Evolutionary conservation across 2,888 invertebrate species (phyloP).

Genomic region (Leptothorax acervorum): DNA sequence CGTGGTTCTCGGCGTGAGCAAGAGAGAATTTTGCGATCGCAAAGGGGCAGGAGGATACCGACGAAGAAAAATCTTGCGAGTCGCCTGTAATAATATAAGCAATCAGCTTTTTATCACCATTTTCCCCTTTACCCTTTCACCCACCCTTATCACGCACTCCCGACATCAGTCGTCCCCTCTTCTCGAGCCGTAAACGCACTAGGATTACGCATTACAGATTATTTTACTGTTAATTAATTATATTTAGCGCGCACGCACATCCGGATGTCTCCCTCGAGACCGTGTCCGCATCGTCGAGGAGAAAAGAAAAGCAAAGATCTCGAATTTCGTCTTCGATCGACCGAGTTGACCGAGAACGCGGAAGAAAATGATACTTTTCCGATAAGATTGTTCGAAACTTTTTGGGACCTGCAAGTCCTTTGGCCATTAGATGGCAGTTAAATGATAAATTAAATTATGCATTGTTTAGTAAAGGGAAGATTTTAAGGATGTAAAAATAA

Average conservation of each 20-base stretch:
- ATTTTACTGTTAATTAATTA: slow-evolving; percentile 74
- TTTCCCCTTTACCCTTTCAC: slow-evolving; percentile 36
- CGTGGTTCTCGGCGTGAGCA: slow-evolving; percentile 57
- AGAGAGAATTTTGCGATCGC: slow-evolving; percentile 59
- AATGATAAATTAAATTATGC: slow-evolving; percentile 11
- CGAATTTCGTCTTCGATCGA: slow-evolving; percentile 36
- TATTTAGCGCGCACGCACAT: slow-evolving; percentile 60
- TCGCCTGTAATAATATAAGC: slow-evolving; percentile 70
- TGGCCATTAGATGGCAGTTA: not conserved
- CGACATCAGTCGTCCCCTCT: slow-evolving; percentile 57
- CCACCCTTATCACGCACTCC: slow-evolving; percentile 37
- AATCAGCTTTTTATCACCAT: slow-evolving; percentile 63
- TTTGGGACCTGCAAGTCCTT: not conserved
- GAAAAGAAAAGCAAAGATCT: slow-evolving; percentile 27
- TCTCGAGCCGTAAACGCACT: slow-evolving; percentile 73
- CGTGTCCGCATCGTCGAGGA: not conserved
- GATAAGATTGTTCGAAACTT: not conserved
- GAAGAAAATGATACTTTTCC: slow-evolving; percentile 3
- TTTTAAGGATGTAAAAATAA: slow-evolving; percentile 7
- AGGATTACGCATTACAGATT: slow-evolving; percentile 72
- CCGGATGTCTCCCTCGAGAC: slow-evolving; percentile 59
- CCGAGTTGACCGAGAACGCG: slow-evolving; percentile 13
- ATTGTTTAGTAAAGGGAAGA: not conserved
- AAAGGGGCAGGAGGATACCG: slow-evolving; percentile 14
- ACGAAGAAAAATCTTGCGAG: slow-evolving; percentile 63